A percentile compares a stretch with the other conserved stretches of the same genome.
Conservation (phyloP, 2,888 invertebrate genomes). For the Nymphalis urticae region DNA sequence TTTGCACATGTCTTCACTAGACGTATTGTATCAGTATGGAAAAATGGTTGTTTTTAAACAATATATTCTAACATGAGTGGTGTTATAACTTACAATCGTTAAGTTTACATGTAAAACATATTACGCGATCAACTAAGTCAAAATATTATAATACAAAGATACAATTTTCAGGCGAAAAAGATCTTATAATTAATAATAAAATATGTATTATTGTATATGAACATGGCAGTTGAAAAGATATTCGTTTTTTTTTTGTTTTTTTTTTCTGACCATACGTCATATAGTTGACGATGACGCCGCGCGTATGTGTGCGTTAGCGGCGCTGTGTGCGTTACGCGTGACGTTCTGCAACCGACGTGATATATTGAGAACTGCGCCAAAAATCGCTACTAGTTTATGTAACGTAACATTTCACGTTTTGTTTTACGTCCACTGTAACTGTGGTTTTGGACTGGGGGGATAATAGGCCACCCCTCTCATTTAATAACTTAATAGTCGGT, state of each 20-base stretch:
- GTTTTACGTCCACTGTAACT: constrained; percentile 40
- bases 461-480: constrained; percentile 11
- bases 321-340: constrained; percentile 60
- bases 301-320: constrained; percentile 57
- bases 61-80: constrained; percentile 7
- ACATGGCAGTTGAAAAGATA: background rate
- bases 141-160: too few relatives aligned
- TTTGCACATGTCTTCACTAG: background rate
- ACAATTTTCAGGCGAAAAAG: background rate
- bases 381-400: constrained; percentile 65
- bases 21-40: background rate
- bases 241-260: constrained; percentile 29
- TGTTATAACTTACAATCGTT: constrained; percentile 3
- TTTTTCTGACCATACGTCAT: constrained; percentile 58
- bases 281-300: constrained; percentile 68
- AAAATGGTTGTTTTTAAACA: constrained; percentile 14
- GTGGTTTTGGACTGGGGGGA: constrained; percentile 32
- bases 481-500: constrained; percentile 6
- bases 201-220: background rate
- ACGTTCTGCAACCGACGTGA: constrained; percentile 74
- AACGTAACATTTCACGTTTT: constrained; percentile 47
- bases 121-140: background rate
- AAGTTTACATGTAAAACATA: background rate
- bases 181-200: background rate
- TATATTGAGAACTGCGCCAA: constrained; percentile 77